A percentile compares a stretch with the other conserved stretches of the same genome.
These are phyloP conservation scores for Glossosoma conforme DNA, from an alignment of 1,140 invertebrate species.

Conservation along the genomic window DNA sequence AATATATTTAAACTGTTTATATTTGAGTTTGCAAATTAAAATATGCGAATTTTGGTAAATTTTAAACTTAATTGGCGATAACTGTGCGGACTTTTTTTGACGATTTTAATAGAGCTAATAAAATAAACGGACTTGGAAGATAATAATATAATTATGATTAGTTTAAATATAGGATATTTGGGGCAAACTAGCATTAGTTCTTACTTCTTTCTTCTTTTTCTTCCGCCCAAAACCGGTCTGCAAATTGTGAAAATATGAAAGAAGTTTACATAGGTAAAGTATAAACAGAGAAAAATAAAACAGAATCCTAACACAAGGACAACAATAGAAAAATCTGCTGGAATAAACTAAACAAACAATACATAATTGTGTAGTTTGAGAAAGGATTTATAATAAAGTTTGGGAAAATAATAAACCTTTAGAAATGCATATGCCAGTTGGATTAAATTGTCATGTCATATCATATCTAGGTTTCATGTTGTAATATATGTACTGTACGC, in stretches of 20 bases:
- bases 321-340: neutral
- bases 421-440: no score
- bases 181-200: conserved; percentile 52
- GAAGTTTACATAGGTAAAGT: conserved; percentile 31
- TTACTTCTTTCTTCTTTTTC: conserved; percentile 96
- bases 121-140: conserved; percentile 29
- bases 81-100: conserved; percentile 24
- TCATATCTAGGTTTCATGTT: no score
- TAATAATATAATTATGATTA: no score
- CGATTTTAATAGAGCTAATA: conserved; percentile 27
- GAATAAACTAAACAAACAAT: conserved; percentile 4
- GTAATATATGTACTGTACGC: no score
- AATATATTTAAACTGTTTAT: no score
- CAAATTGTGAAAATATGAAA: conserved; percentile 53
- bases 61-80: conserved; percentile 30
- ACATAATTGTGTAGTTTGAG: no score
- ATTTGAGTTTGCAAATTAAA: neutral
- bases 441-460: no score
- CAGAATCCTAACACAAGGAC: conserved; percentile 27
- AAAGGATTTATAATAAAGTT: no score
- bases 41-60: conserved; percentile 3
- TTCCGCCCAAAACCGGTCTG: conserved; percentile 86
- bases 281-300: conserved; percentile 28
- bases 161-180: conserved; percentile 31
- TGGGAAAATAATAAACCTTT: no score